Evolutionary conservation across 2,797 vertebrate genomes (phyloP), one percentile per base, ranked within the genome.

Genomic region (Falco rusticolus): DNA sequence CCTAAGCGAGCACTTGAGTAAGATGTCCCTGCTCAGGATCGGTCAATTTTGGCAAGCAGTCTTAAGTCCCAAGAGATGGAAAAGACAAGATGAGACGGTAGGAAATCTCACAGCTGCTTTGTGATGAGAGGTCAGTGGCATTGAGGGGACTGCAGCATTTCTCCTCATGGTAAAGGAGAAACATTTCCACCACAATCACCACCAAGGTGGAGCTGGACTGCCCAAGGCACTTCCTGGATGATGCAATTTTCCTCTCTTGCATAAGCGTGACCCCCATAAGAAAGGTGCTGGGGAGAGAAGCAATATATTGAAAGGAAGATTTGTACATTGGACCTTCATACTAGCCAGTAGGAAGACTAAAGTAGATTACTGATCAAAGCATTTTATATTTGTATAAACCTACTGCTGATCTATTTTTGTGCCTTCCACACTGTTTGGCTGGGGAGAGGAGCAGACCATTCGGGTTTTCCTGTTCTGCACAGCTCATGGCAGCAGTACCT

Each of bases 181-280:
- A 45, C 28, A 43, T 28, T 71, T 82, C 61, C 53, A 68, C 34
- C 14, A 37, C 5, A 1, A 79, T 5, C 56, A 77, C 68, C 24
- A 86, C 2, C 33, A 24, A 25, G 14, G 37, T 57, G 33, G 29
- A 84, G 25, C 24, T 66, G 25, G 63, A 69, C 31, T 71, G 17
- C 20, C 61, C 61, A 48, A 68, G 33, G 29, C 37, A 39, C 5
- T n/a, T 89, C 31, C 48, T 16, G n/a, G 33, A 59, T 77, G 19
- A 45, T 0, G 1, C 0, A 0, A 31, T n/a, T 82, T 72, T 93
- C 39, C n/a, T 28, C 41, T 48, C 54, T 37, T 37, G 16, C 81
- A 0, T 39, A 87, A 72, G 33, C 4, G 13, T 34, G 60, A 80
- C 15, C 3, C 2, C 21, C 6, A 0, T 10, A 81, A 82, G 33